A percentile compares a stretch with the other conserved stretches of the same genome.
Conservation (phyloP, 2,888 invertebrate species). For the Anthophora plumipes region DNA sequence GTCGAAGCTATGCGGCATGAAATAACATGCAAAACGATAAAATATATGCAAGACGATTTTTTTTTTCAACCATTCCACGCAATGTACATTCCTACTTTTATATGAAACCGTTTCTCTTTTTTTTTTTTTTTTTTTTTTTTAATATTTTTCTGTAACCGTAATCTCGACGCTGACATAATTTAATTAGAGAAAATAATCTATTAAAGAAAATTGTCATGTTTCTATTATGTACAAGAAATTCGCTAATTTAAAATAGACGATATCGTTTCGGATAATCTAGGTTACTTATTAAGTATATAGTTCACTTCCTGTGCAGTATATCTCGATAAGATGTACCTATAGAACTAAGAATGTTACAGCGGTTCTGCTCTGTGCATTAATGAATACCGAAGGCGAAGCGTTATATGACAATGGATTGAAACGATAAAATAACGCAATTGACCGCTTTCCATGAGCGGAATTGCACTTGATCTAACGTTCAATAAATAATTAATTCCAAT, state of each 20-base stretch:
- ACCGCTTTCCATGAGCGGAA: constrained; percentile 59
- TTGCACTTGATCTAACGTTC: constrained; percentile 61
- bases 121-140: too few relatives aligned
- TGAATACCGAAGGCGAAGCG: constrained; percentile 51
- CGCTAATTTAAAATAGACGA: not conserved
- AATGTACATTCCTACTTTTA: not conserved
- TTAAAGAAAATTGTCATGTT: not conserved
- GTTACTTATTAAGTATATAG: too few relatives aligned
- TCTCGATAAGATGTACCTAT: constrained; percentile 15
- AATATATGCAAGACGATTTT: not conserved
- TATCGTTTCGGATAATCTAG: not conserved
- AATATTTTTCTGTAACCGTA: too few relatives aligned
- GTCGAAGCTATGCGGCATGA: too few relatives aligned
- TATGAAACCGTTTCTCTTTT: too few relatives aligned
- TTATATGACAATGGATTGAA: constrained; percentile 41
- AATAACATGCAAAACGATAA: not conserved
- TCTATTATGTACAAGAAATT: not conserved
- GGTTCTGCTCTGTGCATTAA: constrained; percentile 36
- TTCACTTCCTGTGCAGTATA: constrained; percentile 22
- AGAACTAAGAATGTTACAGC: constrained; percentile 12
- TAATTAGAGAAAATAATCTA: not conserved
- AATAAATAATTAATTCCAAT: constrained; percentile 65
- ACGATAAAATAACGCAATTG: constrained; percentile 63
- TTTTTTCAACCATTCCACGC: not conserved
- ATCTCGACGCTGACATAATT: not conserved